Percentiles rank a stretch among this genome's conserved stretches.
Conservation (phyloP, 2,888 invertebrate genomes). For the Agrenia bidenticulata region DNA sequence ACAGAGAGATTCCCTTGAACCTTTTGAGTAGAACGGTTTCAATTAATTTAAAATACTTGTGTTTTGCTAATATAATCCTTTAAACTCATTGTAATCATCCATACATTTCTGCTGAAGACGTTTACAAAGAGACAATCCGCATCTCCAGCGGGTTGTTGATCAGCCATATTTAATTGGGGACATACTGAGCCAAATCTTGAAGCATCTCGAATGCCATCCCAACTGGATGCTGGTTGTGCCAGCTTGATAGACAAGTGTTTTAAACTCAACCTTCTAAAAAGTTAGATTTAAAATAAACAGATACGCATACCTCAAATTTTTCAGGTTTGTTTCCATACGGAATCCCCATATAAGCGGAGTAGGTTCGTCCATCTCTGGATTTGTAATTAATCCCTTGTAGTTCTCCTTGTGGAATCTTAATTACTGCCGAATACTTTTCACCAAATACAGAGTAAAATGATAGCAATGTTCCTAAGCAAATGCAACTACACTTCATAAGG, state of each 20-base stretch:
- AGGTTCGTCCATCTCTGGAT: constrained; percentile 27
- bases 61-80: constrained; percentile 2
- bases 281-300: not conserved
- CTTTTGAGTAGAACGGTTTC: constrained; percentile 5
- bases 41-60: constrained; percentile 3
- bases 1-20: constrained; percentile 18
- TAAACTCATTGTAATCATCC: not conserved
- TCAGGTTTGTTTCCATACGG: constrained; percentile 34
- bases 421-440: not conserved
- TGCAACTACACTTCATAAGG: not conserved
- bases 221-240: constrained; percentile 27
- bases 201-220: constrained; percentile 33
- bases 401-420: constrained; percentile 27
- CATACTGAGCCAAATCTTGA: constrained; percentile 31
- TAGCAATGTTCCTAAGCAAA: not conserved
- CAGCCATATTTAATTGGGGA: constrained; percentile 30
- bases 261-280: not conserved
- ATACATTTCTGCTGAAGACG: constrained; percentile 38
- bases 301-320: constrained; percentile 28
- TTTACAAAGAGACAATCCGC: constrained; percentile 42
- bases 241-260: constrained; percentile 15
- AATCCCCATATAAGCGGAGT: constrained; percentile 35
- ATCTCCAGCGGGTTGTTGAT: constrained; percentile 18
- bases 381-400: constrained; percentile 20
- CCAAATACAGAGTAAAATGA: too few species aligned